Base-by-base conservation (phyloP, 2,113 vertebrate genomes). In the Laticauda colubrina region DNA sequence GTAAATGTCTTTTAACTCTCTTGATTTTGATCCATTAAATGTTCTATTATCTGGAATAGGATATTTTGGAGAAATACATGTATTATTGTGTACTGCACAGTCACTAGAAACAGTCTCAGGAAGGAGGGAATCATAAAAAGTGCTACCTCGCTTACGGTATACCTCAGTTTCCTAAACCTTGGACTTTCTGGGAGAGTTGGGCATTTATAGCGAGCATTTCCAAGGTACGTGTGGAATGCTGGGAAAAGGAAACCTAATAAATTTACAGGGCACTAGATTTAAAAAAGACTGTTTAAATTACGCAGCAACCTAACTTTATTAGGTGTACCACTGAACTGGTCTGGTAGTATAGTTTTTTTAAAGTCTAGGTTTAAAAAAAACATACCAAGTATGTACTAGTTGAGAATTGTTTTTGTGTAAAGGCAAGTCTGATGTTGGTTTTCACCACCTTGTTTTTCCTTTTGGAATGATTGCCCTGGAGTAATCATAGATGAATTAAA, bases 1-100 rank as follows among this genome's bases (percentile, higher is more conserved):
- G 81, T 88, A 94, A 92, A 92, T 92, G 81, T 26, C 48, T 93
- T 53, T 81, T 90, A 88, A 87, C 90, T 95, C 92, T 85, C n/a
- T 94, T 89, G 81, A 95, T 94, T 87, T 90, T 89, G 81, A 92
- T 34, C 14, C 61, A 14, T 21, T 6, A 59, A 89, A 24, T 39
- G n/a, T 89, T 57, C 34, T 43, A 39, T 24, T 89, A 48, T 43
- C 24, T 48, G 48, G 20, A 39, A 48, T 90, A 45, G 56, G 15
- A 5, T 34, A 48, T 92, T 29, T 86, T 54, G 53, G 11, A 90
- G 20, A 56, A 90, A 92, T 4, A 45, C 20, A 9, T 56, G 51
- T 86, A 61, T 91, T 43, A 85, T 18, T 85, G 59, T 54, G 8
- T 14, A 61, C 3, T 43, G n/a, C 75, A 89, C 29, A 88, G 15